Base-by-base conservation (phyloP, 2,797 vertebrate species). In the Valencia hispanica region DNA sequence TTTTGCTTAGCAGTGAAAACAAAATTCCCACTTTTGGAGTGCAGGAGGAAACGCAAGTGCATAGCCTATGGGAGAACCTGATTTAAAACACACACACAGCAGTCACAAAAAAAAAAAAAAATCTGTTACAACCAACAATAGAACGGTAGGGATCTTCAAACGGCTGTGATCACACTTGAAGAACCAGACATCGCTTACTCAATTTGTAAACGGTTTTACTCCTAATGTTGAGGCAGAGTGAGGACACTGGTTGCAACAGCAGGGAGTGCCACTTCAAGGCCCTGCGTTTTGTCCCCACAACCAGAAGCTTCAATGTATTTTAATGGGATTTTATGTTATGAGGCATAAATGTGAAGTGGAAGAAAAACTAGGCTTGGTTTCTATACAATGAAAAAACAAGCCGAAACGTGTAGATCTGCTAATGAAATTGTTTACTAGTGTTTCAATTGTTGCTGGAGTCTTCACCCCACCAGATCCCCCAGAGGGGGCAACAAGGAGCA, bases 31-130 rank as follows among this genome's bases (percentile, higher is more conserved):
- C n/a, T 30, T 27, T 57, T 15, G 14, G 0, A n/a, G 7, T 3
- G n/a, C 14, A 17, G 2, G 11, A 43, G 39, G 2, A 66, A 66
- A n/a, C 57, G 70, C 20, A 10, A 18, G 32, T 30, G 39, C 76
- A 0, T 8, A 76, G 50, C 78, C n/a, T n/a, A n/a, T 84, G 83
- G 83, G 32, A 80, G 80, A 89, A 89, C 88, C 83, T 79, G 89
- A 87, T 83, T 75, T 86, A 32, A 69, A 25, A 1, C 22, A 15
- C 14, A 27, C 34, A 2, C 25, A 43, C 8, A 8, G 39, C 36
- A 9, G 11, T 39, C 74, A 6, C 27, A 51, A 74, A 68, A 70
- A 47, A 75, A 6, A 25, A 51, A 74, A 68, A 70, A 47, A 75
- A 75, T 51, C 55, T 0, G 39, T 73, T 71, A 41, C 48, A 72